Percentiles rank a stretch among this genome's conserved stretches.
These are phyloP conservation scores for Coremacera marginata DNA, from an alignment of 2,888 invertebrate genomes.

Conservation along the genomic window DNA sequence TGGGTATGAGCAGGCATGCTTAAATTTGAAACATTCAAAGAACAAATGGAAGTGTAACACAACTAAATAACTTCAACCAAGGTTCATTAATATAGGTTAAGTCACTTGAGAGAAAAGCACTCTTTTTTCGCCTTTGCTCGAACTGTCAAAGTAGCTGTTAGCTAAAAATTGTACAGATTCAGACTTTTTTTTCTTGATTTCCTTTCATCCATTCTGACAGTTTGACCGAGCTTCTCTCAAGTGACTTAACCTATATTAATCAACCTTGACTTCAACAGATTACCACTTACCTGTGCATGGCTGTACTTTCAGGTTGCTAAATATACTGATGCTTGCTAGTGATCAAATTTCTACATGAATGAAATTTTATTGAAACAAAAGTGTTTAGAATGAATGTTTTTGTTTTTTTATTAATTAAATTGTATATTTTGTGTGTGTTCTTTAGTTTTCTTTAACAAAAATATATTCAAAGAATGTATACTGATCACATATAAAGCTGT, in stretches of 20 bases:
- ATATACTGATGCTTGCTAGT: not conserved
- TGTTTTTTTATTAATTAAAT: not conserved
- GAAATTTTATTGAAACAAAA: not conserved
- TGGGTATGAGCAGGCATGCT: not conserved
- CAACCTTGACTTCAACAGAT: not conserved
- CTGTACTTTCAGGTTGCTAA: not conserved
- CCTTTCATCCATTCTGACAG: no score
- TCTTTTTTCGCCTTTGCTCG: no score
- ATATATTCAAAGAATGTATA: not conserved
- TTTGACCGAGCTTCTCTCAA: no score
- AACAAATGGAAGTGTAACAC: slow-evolving; percentile 4
- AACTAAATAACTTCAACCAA: no score
- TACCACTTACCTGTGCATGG: not conserved
- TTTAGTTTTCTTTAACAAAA: not conserved
- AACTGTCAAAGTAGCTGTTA: no score
- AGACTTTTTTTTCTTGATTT: no score
- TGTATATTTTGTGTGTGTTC: not conserved
- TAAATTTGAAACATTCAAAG: not conserved
- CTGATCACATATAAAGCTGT: not conserved
- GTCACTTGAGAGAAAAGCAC: no score
- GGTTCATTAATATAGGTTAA: no score
- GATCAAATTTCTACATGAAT: not conserved
- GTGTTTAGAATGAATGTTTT: no score
- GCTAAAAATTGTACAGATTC: no score
- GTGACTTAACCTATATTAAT: no score